Evolutionary conservation across 2,888 invertebrate species (phyloP).

Genomic region (Amphipoea lucens): DNA sequence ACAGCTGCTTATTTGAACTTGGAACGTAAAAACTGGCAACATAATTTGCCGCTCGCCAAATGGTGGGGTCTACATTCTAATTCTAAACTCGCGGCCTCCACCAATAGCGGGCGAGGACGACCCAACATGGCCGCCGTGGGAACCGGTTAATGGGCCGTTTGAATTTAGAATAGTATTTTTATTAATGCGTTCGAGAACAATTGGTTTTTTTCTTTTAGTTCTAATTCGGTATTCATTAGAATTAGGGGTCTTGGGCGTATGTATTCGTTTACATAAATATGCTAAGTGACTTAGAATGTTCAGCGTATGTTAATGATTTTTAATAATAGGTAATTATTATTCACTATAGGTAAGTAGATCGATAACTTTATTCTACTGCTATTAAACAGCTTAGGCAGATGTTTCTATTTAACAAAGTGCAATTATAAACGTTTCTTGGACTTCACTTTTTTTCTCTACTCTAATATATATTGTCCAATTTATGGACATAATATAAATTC

Average conservation of each 20-base stretch:
- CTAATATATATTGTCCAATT: background rate
- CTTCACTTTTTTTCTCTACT: background rate
- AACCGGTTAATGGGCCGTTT: conserved; percentile 90
- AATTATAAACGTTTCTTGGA: conserved; percentile 5
- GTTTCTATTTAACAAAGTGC: conserved; percentile 19
- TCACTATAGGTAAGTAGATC: background rate
- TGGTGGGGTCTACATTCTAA: conserved; percentile 90
- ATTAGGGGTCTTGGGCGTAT: conserved; percentile 50
- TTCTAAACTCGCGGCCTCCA: conserved; percentile 88
- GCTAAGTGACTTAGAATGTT: conserved; percentile 44
- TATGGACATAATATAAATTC: background rate
- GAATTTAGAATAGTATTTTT: conserved; percentile 90
- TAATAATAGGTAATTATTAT: conserved; percentile 40
- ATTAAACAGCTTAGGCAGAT: conserved; percentile 39
- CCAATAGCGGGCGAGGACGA: conserved; percentile 90
- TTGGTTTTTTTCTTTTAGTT: conserved; percentile 77
- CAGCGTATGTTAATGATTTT: conserved; percentile 41
- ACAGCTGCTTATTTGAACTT: conserved; percentile 88
- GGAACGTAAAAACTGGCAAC: conserved; percentile 83
- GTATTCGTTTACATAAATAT: conserved; percentile 32
- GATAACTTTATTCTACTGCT: conserved; percentile 24
- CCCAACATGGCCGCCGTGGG: conserved; percentile 89
- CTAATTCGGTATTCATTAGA: conserved; percentile 62
- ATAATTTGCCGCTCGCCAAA: conserved; percentile 89
- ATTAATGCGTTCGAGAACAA: conserved; percentile 86